phyloP scores from a whole-genome alignment of 2,113 vertebrate species.

The Anolis carolinensis region DNA sequence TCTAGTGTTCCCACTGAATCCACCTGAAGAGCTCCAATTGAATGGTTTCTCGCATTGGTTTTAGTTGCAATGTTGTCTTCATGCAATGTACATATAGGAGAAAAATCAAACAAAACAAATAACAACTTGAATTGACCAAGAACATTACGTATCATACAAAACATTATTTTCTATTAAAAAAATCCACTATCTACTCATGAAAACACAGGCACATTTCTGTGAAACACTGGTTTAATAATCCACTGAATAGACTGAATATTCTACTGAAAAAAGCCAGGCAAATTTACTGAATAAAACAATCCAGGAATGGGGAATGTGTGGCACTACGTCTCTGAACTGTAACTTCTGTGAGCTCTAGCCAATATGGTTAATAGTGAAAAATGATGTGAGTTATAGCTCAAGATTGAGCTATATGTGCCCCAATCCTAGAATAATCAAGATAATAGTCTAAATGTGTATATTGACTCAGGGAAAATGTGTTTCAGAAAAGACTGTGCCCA shows the following conservation, averaged over 20 bases:
- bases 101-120: background rate
- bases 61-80: slow-evolving; percentile 45
- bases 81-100: slow-evolving; percentile 61
- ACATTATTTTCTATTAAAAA: background rate
- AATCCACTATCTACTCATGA: background rate
- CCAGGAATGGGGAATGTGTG: no score
- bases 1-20: slow-evolving; percentile 61
- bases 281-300: background rate
- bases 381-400: no score
- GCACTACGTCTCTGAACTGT: no score
- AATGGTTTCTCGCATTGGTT: slow-evolving; percentile 56
- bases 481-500: background rate
- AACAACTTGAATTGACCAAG: background rate
- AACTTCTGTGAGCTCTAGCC: no score
- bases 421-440: no score
- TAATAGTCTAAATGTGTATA: no score
- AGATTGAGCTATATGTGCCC: no score
- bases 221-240: background rate
- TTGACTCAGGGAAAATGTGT: no score
- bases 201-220: background rate
- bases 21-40: slow-evolving; percentile 58
- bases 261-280: background rate
- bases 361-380: no score
- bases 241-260: background rate
- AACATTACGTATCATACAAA: background rate